Conservation (phyloP, 1,140 invertebrate species). For the Drosophila lacertosa region DNA sequence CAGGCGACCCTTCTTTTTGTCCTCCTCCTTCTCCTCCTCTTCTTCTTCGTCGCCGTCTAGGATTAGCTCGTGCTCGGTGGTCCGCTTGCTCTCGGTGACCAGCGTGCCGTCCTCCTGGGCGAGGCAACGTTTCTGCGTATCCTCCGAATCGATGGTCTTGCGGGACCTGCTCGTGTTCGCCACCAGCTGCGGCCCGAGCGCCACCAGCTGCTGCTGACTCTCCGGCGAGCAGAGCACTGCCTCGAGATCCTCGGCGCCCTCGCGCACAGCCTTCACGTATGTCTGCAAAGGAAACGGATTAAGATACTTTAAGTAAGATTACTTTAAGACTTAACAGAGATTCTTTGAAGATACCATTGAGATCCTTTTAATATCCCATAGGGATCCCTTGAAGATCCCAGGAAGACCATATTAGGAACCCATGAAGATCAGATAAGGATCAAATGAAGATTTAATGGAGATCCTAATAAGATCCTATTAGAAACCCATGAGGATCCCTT, state of each 20-base stretch:
- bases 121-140: conserved; percentile 88
- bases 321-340: too few species aligned
- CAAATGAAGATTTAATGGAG: too few species aligned
- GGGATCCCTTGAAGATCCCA: too few species aligned
- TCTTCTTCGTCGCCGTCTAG: conserved; percentile 88
- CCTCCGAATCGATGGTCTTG: conserved; percentile 93
- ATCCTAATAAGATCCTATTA: too few species aligned
- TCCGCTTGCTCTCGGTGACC: conserved; percentile 91
- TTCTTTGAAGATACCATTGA: too few species aligned
- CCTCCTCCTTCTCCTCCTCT: conserved; percentile 73
- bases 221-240: conserved; percentile 86
- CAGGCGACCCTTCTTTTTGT: background rate
- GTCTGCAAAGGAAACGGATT: conserved; percentile 86
- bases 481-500: too few species aligned
- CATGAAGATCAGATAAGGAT: too few species aligned
- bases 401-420: too few species aligned
- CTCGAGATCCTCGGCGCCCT: conserved; percentile 88
- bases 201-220: conserved; percentile 86
- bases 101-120: conserved; percentile 91
- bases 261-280: conserved; percentile 89
- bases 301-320: background rate
- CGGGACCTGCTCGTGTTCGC: conserved; percentile 90
- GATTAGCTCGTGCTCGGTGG: conserved; percentile 93
- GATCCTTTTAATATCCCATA: too few species aligned
- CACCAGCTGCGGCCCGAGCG: conserved; percentile 89